phyloP scores from a whole-genome alignment of 2,797 vertebrate species.

The Alosa sapidissima region DNA sequence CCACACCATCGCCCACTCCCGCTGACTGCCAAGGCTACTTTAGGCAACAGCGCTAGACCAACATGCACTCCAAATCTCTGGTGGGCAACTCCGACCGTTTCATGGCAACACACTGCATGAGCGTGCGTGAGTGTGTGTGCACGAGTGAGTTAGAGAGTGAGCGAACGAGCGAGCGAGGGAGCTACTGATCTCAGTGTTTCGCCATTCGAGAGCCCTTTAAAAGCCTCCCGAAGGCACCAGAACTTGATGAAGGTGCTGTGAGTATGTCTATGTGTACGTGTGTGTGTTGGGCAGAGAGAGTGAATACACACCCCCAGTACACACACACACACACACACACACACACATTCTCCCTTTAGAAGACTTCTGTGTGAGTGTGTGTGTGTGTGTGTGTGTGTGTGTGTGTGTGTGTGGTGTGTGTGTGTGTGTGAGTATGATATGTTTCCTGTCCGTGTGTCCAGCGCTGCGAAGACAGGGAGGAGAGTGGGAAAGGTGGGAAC shows the following conservation, averaged over 20 bases:
- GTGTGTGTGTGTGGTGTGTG: background rate
- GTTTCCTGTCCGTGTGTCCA: background rate
- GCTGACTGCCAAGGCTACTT: conserved; percentile 58
- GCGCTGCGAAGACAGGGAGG: background rate
- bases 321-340: no score
- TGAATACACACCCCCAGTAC: no score
- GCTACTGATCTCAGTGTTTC: background rate
- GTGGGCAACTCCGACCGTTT: conserved; percentile 34
- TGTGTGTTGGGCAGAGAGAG: no score
- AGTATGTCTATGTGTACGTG: background rate
- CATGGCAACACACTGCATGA: conserved; percentile 21
- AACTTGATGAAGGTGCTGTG: background rate
- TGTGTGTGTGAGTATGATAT: background rate
- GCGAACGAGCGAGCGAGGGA: background rate
- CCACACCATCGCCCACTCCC: conserved; percentile 65
- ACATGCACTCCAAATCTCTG: conserved; percentile 46
- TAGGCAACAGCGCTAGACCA: conserved; percentile 57
- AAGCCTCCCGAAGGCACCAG: background rate
- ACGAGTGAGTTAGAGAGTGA: background rate
- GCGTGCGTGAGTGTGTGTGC: background rate
- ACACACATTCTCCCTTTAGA: no score
- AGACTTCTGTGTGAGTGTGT: background rate
- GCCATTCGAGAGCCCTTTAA: background rate
- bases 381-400: conserved; percentile 2
- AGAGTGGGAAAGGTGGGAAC: background rate